Conservation (phyloP, 2,113 vertebrate species). For the Planiliza haematocheilus region DNA sequence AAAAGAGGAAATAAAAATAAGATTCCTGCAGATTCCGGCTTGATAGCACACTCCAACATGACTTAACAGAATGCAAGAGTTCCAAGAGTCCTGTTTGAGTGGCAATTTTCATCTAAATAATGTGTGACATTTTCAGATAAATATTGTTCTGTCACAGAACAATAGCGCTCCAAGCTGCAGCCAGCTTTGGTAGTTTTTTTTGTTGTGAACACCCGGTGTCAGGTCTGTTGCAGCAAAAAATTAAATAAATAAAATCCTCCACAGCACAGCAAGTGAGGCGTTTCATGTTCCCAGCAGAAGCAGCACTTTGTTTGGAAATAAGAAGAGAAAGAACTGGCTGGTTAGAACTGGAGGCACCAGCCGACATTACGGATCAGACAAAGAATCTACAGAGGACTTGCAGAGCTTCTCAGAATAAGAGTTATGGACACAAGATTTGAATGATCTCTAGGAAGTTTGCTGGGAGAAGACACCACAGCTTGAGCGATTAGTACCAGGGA, state of each 20-base stretch:
- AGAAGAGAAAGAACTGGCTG: neutral
- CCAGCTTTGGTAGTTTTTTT: conserved; percentile 39
- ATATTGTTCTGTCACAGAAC: conserved; percentile 5
- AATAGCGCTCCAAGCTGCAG: conserved; percentile 6
- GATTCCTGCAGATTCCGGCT: no score
- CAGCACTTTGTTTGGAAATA: conserved; percentile 47
- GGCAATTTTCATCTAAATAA: conserved; percentile 7
- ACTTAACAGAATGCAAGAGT: no score
- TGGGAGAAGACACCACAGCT: neutral
- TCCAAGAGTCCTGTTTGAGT: neutral
- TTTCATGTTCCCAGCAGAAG: conserved; percentile 53
- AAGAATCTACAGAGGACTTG: neutral
- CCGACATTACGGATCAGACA: neutral
- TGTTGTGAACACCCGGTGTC: conserved; percentile 29
- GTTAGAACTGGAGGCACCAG: neutral
- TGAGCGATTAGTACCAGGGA: conserved; percentile 23
- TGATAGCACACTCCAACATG: no score
- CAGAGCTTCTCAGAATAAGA: neutral
- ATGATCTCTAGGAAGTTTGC: conserved; percentile 29
- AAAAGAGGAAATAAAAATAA: no score
- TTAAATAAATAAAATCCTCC: conserved; percentile 5
- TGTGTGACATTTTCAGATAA: conserved; percentile 28
- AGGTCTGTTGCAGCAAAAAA: conserved; percentile 30
- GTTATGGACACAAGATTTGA: conserved; percentile 6
- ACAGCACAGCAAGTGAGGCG: conserved; percentile 44